Evolutionary conservation across 2,888 invertebrate species (phyloP).

Genomic region (Lordiphosa andalusiaca): DNA sequence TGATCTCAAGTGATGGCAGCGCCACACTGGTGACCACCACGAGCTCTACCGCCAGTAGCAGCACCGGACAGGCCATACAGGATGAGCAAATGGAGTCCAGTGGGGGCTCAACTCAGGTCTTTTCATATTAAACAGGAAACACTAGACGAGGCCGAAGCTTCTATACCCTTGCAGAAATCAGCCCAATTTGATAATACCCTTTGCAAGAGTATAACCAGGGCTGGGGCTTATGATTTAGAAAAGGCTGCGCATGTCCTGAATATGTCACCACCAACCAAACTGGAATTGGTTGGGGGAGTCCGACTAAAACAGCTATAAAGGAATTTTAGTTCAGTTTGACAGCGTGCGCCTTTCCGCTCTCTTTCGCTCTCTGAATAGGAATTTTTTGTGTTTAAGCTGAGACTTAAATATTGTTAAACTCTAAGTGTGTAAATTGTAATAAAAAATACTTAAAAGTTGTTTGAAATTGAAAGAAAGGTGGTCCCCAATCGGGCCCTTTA

Average conservation of each 20-base stretch:
- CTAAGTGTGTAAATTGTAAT: constrained; percentile 23
- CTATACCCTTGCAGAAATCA: too few relatives aligned
- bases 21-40: constrained; percentile 12
- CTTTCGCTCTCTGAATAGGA: constrained; percentile 30
- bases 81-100: constrained; percentile 15
- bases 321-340: constrained; percentile 69
- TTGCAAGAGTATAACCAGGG: constrained; percentile 6
- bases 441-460: neutral
- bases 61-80: too few relatives aligned
- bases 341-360: constrained; percentile 62
- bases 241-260: constrained; percentile 45
- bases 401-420: constrained; percentile 6
- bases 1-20: constrained; percentile 20
- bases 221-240: constrained; percentile 25
- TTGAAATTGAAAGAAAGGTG: constrained; percentile 8
- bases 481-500: neutral
- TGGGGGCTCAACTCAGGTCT: constrained; percentile 1
- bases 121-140: neutral
- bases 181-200: too few relatives aligned
- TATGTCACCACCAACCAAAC: constrained; percentile 33
- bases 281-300: constrained; percentile 6
- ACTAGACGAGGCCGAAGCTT: too few relatives aligned
- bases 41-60: neutral
- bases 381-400: constrained; percentile 16
- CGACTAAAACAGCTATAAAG: constrained; percentile 41